Evolutionary conservation across 2,797 vertebrate species (phyloP).

Genomic region (Brachyrhaphis roseni): DNA sequence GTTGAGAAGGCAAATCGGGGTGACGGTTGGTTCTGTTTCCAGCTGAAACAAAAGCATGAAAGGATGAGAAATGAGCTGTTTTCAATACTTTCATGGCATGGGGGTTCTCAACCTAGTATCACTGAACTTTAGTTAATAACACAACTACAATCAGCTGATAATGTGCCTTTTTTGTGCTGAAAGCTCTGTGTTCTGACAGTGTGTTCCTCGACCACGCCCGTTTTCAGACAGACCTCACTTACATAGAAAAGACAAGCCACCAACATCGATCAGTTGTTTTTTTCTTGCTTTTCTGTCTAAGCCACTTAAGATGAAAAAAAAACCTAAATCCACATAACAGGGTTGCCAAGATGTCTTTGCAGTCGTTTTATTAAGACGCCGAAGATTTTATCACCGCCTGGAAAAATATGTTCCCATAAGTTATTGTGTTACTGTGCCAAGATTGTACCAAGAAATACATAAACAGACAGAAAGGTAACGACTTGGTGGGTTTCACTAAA

Average conservation of each 20-base stretch:
- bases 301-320: neutral
- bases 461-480: neutral
- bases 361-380: neutral
- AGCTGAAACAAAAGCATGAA: constrained; percentile 11
- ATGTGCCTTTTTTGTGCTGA: neutral
- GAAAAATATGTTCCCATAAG: neutral
- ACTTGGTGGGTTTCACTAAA: neutral
- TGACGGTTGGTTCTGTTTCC: constrained; percentile 2
- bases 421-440: neutral
- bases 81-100: neutral
- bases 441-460: neutral
- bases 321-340: neutral
- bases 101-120: neutral
- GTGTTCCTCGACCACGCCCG: neutral
- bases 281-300: neutral
- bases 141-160: neutral
- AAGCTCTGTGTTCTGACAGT: neutral
- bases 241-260: neutral
- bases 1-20: constrained; percentile 32
- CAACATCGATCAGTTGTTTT: neutral
- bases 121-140: neutral
- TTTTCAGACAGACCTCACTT: neutral
- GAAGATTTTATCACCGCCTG: neutral
- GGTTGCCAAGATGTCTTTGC: neutral
- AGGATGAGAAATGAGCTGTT: constrained; percentile 1